Evolutionary conservation across 2,888 invertebrate genomes (phyloP).

Genomic region (Reticulitermes lucifugus): DNA sequence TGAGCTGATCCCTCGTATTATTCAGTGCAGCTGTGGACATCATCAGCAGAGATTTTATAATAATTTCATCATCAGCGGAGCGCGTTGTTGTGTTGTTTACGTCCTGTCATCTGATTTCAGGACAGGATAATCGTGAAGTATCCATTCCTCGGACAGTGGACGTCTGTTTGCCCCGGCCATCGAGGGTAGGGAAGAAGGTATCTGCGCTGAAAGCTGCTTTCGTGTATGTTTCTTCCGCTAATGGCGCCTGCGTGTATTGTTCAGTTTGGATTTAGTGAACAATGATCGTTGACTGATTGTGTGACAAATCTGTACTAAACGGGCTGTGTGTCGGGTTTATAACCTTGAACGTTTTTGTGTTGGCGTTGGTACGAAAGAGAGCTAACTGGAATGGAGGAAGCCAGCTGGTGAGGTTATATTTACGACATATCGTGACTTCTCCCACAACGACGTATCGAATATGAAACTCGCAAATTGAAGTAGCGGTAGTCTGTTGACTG

Average conservation of each 20-base stretch:
- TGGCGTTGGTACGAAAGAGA: neutral
- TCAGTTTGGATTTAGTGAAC: conserved; percentile 48
- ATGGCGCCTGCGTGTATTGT: conserved; percentile 50
- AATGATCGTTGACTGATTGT: conserved; percentile 31
- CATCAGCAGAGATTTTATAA: neutral
- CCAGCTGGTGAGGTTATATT: neutral
- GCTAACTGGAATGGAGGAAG: neutral
- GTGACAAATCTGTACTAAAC: conserved; percentile 43
- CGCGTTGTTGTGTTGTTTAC: neutral
- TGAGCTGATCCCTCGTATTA: neutral
- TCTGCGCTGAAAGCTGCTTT: conserved; percentile 43
- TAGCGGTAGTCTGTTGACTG: neutral
- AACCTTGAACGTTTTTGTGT: neutral
- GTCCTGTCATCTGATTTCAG: neutral
- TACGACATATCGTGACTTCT: neutral
- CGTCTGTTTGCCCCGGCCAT: conserved; percentile 40
- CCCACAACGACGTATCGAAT: conserved; percentile 1
- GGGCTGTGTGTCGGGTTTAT: neutral
- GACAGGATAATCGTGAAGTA: neutral
- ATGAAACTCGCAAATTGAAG: neutral
- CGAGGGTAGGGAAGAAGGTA: conserved; percentile 45
- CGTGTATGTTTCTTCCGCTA: conserved; percentile 45
- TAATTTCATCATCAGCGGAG: neutral
- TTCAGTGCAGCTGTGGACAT: neutral
- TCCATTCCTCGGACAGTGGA: conserved; percentile 12